These are phyloP conservation scores for Homarus gammarus DNA, from an alignment of 2,888 invertebrate species.

Conservation along the genomic window DNA sequence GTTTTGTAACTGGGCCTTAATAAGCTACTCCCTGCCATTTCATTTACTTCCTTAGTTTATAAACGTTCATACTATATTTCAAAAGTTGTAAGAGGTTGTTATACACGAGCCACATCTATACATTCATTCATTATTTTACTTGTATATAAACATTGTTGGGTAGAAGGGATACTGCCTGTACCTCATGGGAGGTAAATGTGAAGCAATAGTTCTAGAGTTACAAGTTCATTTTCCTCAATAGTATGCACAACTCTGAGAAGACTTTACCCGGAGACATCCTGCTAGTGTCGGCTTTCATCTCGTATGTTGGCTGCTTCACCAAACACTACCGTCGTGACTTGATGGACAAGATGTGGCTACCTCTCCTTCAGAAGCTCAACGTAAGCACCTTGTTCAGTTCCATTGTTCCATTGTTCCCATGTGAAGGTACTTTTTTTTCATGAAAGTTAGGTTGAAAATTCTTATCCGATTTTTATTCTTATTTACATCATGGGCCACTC, in stretches of 20 bases:
- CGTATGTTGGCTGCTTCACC: constrained; percentile 97
- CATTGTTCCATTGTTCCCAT: background rate
- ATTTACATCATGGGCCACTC: constrained; percentile 38
- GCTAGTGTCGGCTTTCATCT: constrained; percentile 95
- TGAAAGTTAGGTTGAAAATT: background rate
- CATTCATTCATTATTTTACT: no score
- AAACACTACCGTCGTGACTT: constrained; percentile 94
- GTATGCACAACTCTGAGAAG: constrained; percentile 82
- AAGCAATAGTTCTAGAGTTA: background rate
- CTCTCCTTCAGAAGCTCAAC: constrained; percentile 89
- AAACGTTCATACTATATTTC: no score
- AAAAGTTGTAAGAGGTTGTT: no score
- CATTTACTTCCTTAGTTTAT: no score
- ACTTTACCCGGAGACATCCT: constrained; percentile 97
- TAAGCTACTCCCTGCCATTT: no score
- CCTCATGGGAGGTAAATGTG: no score
- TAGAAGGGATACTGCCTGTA: no score
- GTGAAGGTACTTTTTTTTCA: background rate
- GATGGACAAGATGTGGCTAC: constrained; percentile 92
- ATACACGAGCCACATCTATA: no score
- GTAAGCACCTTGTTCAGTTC: constrained; percentile 79
- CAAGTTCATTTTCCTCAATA: background rate
- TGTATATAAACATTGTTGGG: no score
- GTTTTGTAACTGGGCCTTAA: no score
- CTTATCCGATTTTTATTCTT: background rate